Base-by-base conservation (phyloP, 2,888 invertebrate genomes). In the Oscheius sp. region DNA sequence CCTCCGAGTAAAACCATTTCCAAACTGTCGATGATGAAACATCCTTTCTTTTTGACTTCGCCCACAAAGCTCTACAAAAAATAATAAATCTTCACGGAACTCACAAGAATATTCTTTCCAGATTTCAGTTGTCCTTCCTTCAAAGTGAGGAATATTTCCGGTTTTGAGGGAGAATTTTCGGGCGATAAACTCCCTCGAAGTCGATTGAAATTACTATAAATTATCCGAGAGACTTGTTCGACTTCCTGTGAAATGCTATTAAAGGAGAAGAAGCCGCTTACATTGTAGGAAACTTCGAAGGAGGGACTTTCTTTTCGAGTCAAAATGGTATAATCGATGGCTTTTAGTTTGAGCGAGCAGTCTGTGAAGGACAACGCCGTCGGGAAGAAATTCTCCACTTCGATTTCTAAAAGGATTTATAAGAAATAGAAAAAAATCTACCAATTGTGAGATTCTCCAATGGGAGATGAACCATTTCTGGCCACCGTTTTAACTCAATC, bases 211-310 rank as follows among this genome's bases (percentile, higher is more conserved):
- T 64, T 33, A 6, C 53, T 42, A 8, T 39, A 37, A 8, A 69
- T 37, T 12, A 69, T 64, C 15, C 69, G 34, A 17, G 37, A 29
- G 12, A 53, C 69, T 23, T 27, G 42, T 12, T 69, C 69, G 1
- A 39, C 17, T 25, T 29, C 34, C 69, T 69, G 29, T 23, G 48
- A n/a, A 1, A 2, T 27, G 1, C n/a, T 33, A 10, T 42, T 5
- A 2, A 12, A 31, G 10, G 15, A 17, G 33, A 20, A 15, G 6
- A 2, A 37, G 6, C 37, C 12, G 20, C 64, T 39, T 23, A 69
- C 69, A 69, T 45, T 64, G 46, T 64, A 69, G 33, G 31, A 20
- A 25, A 53, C 5, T 27, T 63, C 52, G 23, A 64, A 69, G 23
- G 42, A 50, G 0, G 69, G 69, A 1, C 52, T 34, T 17, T 50